These are phyloP conservation scores for Oryctes rhinoceros DNA, from an alignment of 1,140 invertebrate species.

Conservation along the genomic window DNA sequence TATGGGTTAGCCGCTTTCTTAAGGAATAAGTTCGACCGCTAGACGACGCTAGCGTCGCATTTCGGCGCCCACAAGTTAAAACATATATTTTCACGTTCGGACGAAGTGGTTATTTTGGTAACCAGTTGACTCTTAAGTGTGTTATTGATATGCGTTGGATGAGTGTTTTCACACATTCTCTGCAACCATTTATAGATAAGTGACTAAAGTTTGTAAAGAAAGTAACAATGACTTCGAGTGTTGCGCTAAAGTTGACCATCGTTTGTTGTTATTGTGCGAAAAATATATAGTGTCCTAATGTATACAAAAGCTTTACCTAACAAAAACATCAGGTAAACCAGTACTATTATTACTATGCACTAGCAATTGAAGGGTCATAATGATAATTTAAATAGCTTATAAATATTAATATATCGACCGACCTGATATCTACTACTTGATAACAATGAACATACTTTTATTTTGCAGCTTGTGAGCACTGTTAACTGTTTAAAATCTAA, in stretches of 20 bases:
- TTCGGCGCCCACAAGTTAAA: constrained; percentile 35
- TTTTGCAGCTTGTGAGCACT: background rate
- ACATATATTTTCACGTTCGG: constrained; percentile 32
- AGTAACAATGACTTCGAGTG: background rate
- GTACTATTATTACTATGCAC: background rate
- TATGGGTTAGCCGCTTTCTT: background rate
- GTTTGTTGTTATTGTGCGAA: constrained; percentile 26
- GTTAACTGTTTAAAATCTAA: background rate
- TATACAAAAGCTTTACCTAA: background rate
- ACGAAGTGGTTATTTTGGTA: constrained; percentile 33
- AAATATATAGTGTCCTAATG: background rate
- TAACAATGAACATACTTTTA: constrained; percentile 5
- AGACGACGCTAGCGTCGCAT: constrained; percentile 24
- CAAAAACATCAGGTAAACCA: background rate
- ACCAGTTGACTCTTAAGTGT: constrained; percentile 25
- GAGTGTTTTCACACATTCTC: background rate
- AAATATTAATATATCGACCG: constrained; percentile 40
- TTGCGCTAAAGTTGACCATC: constrained; percentile 22
- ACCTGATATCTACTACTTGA: background rate
- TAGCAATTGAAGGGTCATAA: background rate
- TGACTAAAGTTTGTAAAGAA: background rate
- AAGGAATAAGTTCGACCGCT: constrained; percentile 12
- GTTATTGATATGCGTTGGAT: background rate
- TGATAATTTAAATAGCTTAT: constrained; percentile 36
- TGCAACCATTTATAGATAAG: background rate